phyloP scores from a whole-genome alignment of 92 coral and sea anemone species.

The Nematostella vectensis region DNA sequence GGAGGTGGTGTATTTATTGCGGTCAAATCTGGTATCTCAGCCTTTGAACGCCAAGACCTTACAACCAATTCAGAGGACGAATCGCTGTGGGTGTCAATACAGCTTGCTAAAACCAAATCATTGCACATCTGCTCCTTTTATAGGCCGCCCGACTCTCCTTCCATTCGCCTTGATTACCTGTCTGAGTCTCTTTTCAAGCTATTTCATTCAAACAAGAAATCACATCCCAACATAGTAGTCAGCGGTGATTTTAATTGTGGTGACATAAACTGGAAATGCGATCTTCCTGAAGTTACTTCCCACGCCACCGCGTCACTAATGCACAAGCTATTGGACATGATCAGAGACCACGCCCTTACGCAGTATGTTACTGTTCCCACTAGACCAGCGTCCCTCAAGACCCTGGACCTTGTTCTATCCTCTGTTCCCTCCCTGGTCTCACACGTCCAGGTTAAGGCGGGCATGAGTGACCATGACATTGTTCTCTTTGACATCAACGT shows the following conservation, averaged over 20 bases:
- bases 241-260: slow-evolving; percentile 31
- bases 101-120: slow-evolving; percentile 23
- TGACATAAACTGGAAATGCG: slow-evolving; percentile 28
- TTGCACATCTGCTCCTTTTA: slow-evolving; percentile 21
- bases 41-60: slow-evolving; percentile 8
- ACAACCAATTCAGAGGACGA: slow-evolving; percentile 32
- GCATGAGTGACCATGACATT: slow-evolving; percentile 50
- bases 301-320: slow-evolving; percentile 9
- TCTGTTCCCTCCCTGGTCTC: slow-evolving; percentile 35
- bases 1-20: slow-evolving; percentile 50
- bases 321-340: slow-evolving; percentile 17
- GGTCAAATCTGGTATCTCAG: slow-evolving; percentile 32
- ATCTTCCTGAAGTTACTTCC: slow-evolving; percentile 20
- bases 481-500: slow-evolving; percentile 18
- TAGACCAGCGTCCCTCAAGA: slow-evolving; percentile 35
- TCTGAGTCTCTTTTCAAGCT: slow-evolving; percentile 27
- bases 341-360: slow-evolving; percentile 7
- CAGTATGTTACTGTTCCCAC: slow-evolving; percentile 27
- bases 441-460: slow-evolving; percentile 27
- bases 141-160: slow-evolving; percentile 33
- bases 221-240: slow-evolving; percentile 31
- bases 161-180: slow-evolving; percentile 28
- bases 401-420: slow-evolving; percentile 41
- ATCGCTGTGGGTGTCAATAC: slow-evolving; percentile 43
- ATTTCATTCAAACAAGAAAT: slow-evolving; percentile 22